These are phyloP conservation scores for Poeciliopsis infans DNA, from an alignment of 2,797 vertebrate species.

Conservation along the genomic window DNA sequence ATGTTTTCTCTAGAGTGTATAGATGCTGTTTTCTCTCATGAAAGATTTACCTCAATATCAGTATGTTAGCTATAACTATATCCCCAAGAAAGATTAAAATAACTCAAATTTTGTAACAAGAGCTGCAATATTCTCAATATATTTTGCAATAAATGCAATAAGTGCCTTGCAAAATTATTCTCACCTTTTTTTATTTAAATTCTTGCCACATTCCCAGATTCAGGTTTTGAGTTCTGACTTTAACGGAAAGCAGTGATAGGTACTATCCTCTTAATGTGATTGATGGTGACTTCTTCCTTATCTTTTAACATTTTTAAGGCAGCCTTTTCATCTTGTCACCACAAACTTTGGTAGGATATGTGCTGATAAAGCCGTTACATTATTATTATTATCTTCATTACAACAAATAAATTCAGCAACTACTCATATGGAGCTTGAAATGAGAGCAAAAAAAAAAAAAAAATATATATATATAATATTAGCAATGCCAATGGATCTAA, in stretches of 20 bases:
- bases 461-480: too few relatives aligned
- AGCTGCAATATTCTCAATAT: not conserved
- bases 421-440: not conserved
- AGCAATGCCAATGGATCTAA: not conserved
- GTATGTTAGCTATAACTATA: not conserved
- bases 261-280: not conserved
- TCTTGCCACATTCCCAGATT: not conserved
- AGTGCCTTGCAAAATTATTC: not conserved
- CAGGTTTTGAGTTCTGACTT: not conserved
- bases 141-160: not conserved
- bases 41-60: constrained; percentile 24
- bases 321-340: not conserved
- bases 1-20: constrained; percentile 11
- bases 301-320: not conserved
- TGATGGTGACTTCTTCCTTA: not conserved
- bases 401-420: not conserved
- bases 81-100: not conserved
- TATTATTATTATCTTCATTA: not conserved
- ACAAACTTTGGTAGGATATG: not conserved
- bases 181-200: not conserved
- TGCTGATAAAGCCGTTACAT: not conserved
- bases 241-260: not conserved
- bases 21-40: constrained; percentile 5
- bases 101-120: not conserved
- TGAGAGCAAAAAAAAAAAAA: not conserved